Base-by-base conservation (phyloP, 92 coral and sea anemone genomes). In the Phenganax subtilis region DNA sequence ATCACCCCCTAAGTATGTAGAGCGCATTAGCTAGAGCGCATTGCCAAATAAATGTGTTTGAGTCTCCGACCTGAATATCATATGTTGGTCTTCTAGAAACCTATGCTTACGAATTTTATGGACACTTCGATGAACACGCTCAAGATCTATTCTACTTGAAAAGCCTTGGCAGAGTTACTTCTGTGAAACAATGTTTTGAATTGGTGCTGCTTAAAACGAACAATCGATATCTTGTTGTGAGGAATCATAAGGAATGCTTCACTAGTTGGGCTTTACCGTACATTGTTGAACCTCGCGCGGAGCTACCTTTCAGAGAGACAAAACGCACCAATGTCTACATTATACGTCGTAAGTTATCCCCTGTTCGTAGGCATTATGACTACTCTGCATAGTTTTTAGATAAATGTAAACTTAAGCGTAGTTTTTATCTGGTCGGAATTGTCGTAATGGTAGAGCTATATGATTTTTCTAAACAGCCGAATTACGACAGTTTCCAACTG, bases 261-360 rank as follows among this genome's bases (percentile, higher is more conserved):
- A 84, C 91, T 10, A 86, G 90, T 64, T 90, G 91, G 91, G 88
- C 86, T 63, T 71, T 90, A 27, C 94, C 94, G 76, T 86, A 88
- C 81, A 88, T 89, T 25, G 25, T 37, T 31, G n/a, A 76, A 15
- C 44, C 16, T 10, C 37, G 81, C 29, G 68, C 25, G 51, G 30
- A 28, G 8, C 16, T 10, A 25, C 10, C 27, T 9, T 6, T n/a
- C 6, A 4, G 56, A 12, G 54, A 10, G 7, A 51, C 58, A 9
- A 8, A 72, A 72, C 4, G 56, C 6, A 51, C n/a, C 5, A 14
- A 14, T 44, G 28, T 72, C 76, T 72, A 72, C 20, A n/a, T 7
- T 37, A 72, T 72, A 61, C 79, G 54, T 9, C 44, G 79, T 74
- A 74, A 74, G 79, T 74, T 12, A 6, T 12, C 14, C 2, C n/a